Percentiles rank a stretch among this genome's conserved stretches.
Conservation (phyloP, 2,888 invertebrate genomes). For the Listrodromus nycthemerus region DNA sequence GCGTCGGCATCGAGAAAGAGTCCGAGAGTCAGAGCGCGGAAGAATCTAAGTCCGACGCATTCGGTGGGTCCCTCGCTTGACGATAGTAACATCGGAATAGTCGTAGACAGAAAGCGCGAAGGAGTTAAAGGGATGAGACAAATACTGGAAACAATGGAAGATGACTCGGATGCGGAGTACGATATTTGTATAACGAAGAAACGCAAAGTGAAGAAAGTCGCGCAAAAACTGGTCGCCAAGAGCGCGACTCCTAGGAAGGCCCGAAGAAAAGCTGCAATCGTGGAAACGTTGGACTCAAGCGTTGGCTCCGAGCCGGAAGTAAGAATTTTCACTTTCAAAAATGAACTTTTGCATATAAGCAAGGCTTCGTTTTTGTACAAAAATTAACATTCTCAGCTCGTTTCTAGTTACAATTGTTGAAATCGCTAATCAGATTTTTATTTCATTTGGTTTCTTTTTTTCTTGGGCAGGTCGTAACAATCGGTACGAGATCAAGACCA, state of each 20-base stretch:
- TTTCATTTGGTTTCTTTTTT: background rate
- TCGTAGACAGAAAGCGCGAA: constrained; percentile 78
- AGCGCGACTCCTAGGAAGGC: constrained; percentile 47
- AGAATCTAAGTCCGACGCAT: constrained; percentile 38
- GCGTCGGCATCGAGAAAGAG: constrained; percentile 55
- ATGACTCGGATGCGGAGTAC: constrained; percentile 79
- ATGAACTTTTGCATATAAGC: background rate
- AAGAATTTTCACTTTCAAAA: constrained; percentile 34
- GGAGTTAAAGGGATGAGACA: constrained; percentile 74
- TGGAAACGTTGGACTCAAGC: constrained; percentile 57
- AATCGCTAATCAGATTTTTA: background rate
- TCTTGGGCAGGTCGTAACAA: constrained; percentile 72
- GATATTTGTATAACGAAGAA: constrained; percentile 80
- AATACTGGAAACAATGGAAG: constrained; percentile 74
- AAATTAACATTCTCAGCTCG: too few relatives aligned
- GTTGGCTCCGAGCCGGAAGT: constrained; percentile 77
- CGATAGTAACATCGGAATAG: constrained; percentile 77
- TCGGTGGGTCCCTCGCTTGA: constrained; percentile 68
- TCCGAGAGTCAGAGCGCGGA: constrained; percentile 58
- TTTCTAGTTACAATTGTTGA: background rate
- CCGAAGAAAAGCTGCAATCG: constrained; percentile 61
- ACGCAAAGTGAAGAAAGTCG: constrained; percentile 63
- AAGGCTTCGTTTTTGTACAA: too few relatives aligned
- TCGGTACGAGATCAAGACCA: constrained; percentile 75
- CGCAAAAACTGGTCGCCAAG: constrained; percentile 35